Conservation (phyloP, 2,113 vertebrate genomes). For the Channa maculata region DNA sequence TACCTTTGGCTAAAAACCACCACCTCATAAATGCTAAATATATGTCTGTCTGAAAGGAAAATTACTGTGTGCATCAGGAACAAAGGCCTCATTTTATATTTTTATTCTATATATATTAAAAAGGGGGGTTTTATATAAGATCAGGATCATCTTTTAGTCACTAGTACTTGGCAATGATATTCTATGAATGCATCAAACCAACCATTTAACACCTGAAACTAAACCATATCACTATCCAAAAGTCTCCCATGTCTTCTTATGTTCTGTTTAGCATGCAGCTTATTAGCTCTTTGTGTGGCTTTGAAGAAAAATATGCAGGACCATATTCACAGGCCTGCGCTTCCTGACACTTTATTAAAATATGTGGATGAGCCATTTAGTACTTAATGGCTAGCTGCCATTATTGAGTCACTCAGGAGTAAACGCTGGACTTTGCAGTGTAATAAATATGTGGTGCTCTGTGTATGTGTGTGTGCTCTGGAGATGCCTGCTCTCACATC, state of each 20-base stretch:
- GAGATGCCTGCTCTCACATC: conserved; percentile 62
- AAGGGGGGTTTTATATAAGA: not conserved
- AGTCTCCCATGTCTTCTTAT: not conserved
- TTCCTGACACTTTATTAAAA: conserved; percentile 95
- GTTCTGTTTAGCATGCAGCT: conserved; percentile 30
- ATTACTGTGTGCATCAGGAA: too few species aligned
- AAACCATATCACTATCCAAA: not conserved
- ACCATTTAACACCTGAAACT: conserved; percentile 14
- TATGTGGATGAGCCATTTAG: conserved; percentile 97
- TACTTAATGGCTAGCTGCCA: conserved; percentile 95
- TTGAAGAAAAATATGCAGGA: conserved; percentile 80
- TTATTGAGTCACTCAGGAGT: conserved; percentile 93
- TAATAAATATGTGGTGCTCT: conserved; percentile 59
- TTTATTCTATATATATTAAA: too few species aligned
- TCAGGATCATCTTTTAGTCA: conserved; percentile 15
- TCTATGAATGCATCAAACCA: conserved; percentile 12
- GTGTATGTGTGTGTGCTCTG: conserved; percentile 17
- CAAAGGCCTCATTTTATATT: too few species aligned
- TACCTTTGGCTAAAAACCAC: too few species aligned
- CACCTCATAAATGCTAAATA: too few species aligned
- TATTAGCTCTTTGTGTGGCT: conserved; percentile 88
- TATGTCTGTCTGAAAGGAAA: too few species aligned
- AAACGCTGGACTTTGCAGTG: conserved; percentile 84
- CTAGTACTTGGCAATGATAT: conserved; percentile 18
- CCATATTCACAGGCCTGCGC: conserved; percentile 36